These are phyloP conservation scores for Tipula lateralis DNA, from an alignment of 2,888 invertebrate genomes.

Conservation along the genomic window DNA sequence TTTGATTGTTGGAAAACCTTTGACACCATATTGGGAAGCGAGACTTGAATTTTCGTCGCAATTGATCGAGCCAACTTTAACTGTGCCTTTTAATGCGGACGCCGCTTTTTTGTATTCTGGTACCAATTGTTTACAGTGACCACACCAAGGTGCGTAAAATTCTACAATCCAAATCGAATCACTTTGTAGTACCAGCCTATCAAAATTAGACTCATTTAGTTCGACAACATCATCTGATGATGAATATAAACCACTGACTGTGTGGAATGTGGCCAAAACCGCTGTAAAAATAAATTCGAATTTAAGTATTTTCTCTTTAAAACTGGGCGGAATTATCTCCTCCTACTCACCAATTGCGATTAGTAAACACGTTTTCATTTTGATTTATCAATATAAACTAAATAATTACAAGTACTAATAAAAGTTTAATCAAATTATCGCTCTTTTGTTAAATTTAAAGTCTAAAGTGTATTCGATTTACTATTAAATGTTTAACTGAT, in stretches of 20 bases:
- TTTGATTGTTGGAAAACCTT: constrained; percentile 95
- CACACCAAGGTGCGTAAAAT: constrained; percentile 91
- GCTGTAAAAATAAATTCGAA: neutral
- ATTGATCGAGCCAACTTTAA: constrained; percentile 91
- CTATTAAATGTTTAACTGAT: neutral
- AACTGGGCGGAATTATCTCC: too few relatives aligned
- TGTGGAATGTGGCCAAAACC: neutral
- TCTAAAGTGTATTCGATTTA: too few relatives aligned
- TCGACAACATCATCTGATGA: constrained; percentile 74
- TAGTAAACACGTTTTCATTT: neutral
- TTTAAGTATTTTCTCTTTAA: neutral
- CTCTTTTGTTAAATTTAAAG: neutral
- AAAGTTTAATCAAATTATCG: neutral
- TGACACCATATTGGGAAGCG: constrained; percentile 72
- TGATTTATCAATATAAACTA: neutral
- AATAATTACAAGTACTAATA: neutral
- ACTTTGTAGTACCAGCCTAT: constrained; percentile 72
- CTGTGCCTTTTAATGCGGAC: constrained; percentile 80
- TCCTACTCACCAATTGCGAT: neutral
- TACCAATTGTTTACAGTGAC: constrained; percentile 82
- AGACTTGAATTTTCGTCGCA: constrained; percentile 83
- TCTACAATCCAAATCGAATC: constrained; percentile 94
- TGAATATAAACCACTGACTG: constrained; percentile 56
- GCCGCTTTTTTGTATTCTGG: constrained; percentile 95
- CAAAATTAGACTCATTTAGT: constrained; percentile 82